phyloP scores from a whole-genome alignment of 2,113 vertebrate genomes.

The Agelaius phoeniceus region DNA sequence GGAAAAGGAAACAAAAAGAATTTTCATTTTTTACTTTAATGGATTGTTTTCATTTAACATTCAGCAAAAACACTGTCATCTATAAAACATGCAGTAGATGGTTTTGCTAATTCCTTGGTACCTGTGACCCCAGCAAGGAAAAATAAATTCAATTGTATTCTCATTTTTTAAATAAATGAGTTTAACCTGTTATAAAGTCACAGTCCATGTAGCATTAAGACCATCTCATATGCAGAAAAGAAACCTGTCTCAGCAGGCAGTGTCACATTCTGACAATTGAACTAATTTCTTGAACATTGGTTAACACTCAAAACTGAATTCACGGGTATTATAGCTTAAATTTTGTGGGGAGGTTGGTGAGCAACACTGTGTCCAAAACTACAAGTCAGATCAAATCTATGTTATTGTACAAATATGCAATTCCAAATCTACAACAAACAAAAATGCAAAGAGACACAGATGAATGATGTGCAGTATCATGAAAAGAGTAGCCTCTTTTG shows the following conservation, averaged over 20 bases:
- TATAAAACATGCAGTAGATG: constrained; percentile 16
- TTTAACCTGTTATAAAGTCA: constrained; percentile 29
- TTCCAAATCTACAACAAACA: not conserved
- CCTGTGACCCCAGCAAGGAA: not conserved
- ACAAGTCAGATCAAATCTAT: not conserved
- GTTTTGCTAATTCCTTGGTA: constrained; percentile 30
- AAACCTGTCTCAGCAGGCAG: constrained; percentile 36
- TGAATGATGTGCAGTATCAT: not conserved
- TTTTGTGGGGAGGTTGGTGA: not conserved
- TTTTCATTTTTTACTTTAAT: constrained; percentile 72
- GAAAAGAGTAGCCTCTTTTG: not conserved
- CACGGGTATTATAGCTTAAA: not conserved
- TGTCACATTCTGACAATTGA: constrained; percentile 16
- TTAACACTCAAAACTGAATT: constrained; percentile 9
- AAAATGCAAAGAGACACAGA: not conserved
- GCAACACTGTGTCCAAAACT: not conserved
- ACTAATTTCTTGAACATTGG: constrained; percentile 20
- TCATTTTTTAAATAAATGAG: constrained; percentile 6
- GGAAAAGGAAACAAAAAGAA: constrained; percentile 75
- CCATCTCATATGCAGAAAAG: constrained; percentile 11
- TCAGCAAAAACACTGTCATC: constrained; percentile 51
- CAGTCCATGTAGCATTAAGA: not conserved
- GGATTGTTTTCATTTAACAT: constrained; percentile 73
- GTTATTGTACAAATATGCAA: not conserved
- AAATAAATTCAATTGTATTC: constrained; percentile 1